Evolutionary conservation across 2,888 invertebrate species (phyloP).

Genomic region (Poecilobothrus nobilitatus): DNA sequence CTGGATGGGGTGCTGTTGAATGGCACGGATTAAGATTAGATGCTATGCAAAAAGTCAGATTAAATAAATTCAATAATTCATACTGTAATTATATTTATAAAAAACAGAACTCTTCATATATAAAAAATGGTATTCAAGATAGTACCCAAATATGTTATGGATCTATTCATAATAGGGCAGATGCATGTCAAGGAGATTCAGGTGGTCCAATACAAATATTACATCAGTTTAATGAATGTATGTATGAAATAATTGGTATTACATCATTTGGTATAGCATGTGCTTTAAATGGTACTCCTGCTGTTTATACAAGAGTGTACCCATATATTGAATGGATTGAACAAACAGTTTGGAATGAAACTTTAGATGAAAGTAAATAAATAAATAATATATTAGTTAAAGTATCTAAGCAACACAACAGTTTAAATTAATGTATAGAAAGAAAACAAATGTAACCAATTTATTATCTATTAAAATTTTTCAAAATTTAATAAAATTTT

Average conservation of each 20-base stretch:
- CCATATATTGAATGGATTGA: constrained; percentile 54
- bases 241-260: constrained; percentile 47
- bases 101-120: constrained; percentile 20
- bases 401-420: too few relatives aligned
- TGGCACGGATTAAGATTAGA: too few relatives aligned
- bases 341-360: constrained; percentile 46
- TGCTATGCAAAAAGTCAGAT: constrained; percentile 45
- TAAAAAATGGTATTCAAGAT: constrained; percentile 41
- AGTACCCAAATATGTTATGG: constrained; percentile 51
- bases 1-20: not conserved
- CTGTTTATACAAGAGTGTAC: constrained; percentile 52
- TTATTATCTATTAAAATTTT: too few relatives aligned
- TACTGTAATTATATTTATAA: constrained; percentile 38
- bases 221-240: constrained; percentile 37
- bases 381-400: too few relatives aligned
- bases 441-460: too few relatives aligned
- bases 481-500: too few relatives aligned
- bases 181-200: constrained; percentile 56
- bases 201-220: constrained; percentile 54
- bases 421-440: too few relatives aligned
- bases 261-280: constrained; percentile 49
- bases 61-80: constrained; percentile 40
- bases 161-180: constrained; percentile 37
- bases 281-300: constrained; percentile 42
- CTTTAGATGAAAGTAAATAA: too few relatives aligned